These are phyloP conservation scores for Drosophila obscura DNA, from an alignment of 1,140 invertebrate genomes.

Conservation along the genomic window DNA sequence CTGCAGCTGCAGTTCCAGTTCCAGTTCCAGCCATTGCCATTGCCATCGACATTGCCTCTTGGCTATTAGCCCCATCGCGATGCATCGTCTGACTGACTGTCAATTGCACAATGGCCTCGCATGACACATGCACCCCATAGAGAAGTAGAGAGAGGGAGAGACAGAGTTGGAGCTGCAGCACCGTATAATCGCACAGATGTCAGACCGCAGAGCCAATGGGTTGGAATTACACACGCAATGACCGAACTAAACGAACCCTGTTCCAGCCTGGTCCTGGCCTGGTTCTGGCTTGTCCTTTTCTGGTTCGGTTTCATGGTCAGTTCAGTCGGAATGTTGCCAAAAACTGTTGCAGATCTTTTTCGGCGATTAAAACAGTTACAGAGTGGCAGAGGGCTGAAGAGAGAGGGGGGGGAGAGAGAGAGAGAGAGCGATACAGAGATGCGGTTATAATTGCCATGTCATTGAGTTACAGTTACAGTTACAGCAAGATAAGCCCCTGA, in stretches of 20 bases:
- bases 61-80: conserved; percentile 36
- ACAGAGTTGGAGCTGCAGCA: neutral
- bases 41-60: conserved; percentile 12
- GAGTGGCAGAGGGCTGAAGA: neutral
- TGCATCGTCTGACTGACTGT: conserved; percentile 57
- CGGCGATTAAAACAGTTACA: conserved; percentile 24
- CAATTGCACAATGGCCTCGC: conserved; percentile 69
- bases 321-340: conserved; percentile 38
- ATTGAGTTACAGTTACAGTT: conserved; percentile 42
- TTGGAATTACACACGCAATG: conserved; percentile 68
- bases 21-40: conserved; percentile 4
- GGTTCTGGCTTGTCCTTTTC: conserved; percentile 3
- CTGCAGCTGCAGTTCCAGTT: no score
- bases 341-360: conserved; percentile 44
- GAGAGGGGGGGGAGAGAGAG: neutral
- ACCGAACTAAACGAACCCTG: conserved; percentile 60
- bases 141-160: neutral
- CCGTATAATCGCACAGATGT: conserved; percentile 44
- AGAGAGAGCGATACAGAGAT: conserved; percentile 6
- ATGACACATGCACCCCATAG: conserved; percentile 43
- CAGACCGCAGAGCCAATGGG: conserved; percentile 56
- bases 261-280: conserved; percentile 5
- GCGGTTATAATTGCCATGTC: conserved; percentile 57
- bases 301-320: conserved; percentile 42
- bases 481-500: conserved; percentile 32